Conservation (phyloP, 2,797 vertebrate species). For the Tinamus major region DNA sequence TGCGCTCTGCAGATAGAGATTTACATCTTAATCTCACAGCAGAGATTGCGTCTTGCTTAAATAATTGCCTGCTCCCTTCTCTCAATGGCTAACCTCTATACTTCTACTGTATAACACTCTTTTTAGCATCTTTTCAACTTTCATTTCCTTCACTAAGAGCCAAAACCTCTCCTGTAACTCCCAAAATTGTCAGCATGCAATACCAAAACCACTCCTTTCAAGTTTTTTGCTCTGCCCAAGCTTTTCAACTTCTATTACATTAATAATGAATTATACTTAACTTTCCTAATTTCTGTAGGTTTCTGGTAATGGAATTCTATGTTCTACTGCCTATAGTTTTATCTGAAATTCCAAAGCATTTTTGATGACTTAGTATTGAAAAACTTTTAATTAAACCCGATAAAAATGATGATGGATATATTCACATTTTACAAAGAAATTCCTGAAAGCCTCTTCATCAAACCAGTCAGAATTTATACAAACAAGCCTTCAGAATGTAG, state of each 20-base stretch:
- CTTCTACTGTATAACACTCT: not conserved
- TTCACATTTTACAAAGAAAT: not conserved
- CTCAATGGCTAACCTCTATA: not conserved
- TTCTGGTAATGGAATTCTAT: not conserved
- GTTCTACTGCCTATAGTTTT: not conserved
- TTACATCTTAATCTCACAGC: accelerated
- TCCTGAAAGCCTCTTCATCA: not conserved
- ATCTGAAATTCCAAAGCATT: not conserved
- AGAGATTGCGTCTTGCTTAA: accelerated
- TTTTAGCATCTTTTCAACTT: not conserved
- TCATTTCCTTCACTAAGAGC: not conserved
- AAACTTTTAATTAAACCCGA: not conserved
- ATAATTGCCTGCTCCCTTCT: not conserved
- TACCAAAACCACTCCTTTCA: not conserved
- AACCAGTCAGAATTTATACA: not conserved
- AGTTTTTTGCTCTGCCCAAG: not conserved
- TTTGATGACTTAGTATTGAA: not conserved
- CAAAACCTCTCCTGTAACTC: not conserved
- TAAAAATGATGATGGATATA: not conserved
- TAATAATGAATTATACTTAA: not conserved
- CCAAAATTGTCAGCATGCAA: not conserved
- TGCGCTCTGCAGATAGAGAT: not conserved
- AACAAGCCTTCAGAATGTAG: not conserved
- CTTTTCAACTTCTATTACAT: not conserved
- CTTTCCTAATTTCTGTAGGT: not conserved